Conservation (phyloP, 2,113 vertebrate species). For the Salvator merianae region DNA sequence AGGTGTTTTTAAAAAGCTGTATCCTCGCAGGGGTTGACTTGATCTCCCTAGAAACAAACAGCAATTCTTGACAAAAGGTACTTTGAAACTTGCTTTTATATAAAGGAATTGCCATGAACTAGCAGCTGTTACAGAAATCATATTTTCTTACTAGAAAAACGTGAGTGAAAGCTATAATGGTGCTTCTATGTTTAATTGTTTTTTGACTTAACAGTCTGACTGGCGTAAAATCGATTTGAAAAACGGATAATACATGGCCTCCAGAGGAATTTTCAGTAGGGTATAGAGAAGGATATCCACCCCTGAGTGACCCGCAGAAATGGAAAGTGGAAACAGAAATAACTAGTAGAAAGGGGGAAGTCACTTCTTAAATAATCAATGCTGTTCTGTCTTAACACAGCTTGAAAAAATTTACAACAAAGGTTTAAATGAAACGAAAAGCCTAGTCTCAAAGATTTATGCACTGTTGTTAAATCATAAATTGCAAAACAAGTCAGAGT, state of each 20-base stretch:
- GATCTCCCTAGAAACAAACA: not conserved
- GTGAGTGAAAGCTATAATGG: no score
- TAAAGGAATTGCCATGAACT: not conserved
- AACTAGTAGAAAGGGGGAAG: no score
- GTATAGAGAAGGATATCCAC: not conserved
- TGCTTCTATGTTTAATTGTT: not conserved
- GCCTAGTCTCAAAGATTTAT: no score
- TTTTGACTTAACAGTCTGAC: not conserved
- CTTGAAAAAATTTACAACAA: no score
- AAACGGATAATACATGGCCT: not conserved
- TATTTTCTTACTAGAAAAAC: not conserved
- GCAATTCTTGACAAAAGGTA: not conserved
- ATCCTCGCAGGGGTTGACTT: no score
- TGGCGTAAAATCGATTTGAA: not conserved
- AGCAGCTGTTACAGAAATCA: not conserved
- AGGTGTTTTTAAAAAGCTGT: no score
- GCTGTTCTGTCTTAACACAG: rapidly evolving
- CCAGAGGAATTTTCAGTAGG: not conserved
- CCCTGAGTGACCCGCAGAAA: not conserved
- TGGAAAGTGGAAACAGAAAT: not conserved
- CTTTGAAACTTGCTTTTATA: not conserved
- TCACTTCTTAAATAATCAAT: not conserved
- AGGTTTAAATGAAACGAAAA: no score
- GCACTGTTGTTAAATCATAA: no score
- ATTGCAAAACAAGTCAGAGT: no score